Evolutionary conservation across 2,797 vertebrate species (phyloP), one percentile per base, ranked within the genome.

Genomic region (Poecilia wingei): DNA sequence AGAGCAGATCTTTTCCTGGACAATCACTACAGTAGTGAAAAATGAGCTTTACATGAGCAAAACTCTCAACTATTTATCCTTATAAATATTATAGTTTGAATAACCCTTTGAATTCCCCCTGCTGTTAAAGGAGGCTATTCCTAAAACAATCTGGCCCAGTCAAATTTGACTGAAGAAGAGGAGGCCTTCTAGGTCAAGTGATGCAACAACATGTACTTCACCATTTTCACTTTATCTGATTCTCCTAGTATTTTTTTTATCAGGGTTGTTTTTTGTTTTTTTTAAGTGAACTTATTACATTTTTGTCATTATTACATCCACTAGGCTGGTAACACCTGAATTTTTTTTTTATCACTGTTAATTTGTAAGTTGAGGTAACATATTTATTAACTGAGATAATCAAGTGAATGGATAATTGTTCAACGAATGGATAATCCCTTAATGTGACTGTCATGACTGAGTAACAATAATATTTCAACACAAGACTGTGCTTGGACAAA

Each of bases 391-490:
- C 16, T 25, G 45, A n/a, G 6, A 49, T n/a, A 25, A 51, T 49
- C 16, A 41, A 41, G 77, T 45, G 68, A 46, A 1, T 47, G 25
- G 2, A 25, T 20, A 18, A 46, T 76, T 6, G 55, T 76, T 20
- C 39, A 78, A 45, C 33, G 22, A 75, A 74, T 49, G 39, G 31
- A 66, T 47, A 64, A 75, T 39, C 72, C 39, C n/a, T 81, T 31
- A 3, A 18, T 71, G 31, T 72, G 31, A 66, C 49, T 36, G 51
- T 82, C 77, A 70, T 47, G 46, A 43, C 57, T 76, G 36, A 82
- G 68, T 70, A 78, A 78, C 18, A 74, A n/a, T 31, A 55, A 76
- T 51, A 33, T 66, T 74, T 31, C 41, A 77, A 72, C 61, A 39
- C 31, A 6, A 36, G 36, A 6, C 59, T 28, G 36, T 69, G 49